Conservation (phyloP, 35 echinoderm and acorn worm genomes). For the Diadema setosum region DNA sequence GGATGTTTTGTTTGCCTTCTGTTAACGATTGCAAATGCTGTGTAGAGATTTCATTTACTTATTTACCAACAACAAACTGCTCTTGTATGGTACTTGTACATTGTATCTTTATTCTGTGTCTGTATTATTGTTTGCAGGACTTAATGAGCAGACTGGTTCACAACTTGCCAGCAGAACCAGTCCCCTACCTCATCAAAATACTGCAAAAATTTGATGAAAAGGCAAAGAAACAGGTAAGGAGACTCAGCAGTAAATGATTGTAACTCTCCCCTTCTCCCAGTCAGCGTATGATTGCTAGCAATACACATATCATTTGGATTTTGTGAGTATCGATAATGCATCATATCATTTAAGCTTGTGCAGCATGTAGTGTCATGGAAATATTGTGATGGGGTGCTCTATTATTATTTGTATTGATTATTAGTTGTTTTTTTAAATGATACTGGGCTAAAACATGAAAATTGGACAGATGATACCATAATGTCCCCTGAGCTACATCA, state of each 20-base stretch:
- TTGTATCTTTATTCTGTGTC: background rate
- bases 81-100: no score
- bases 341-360: background rate
- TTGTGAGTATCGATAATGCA: background rate
- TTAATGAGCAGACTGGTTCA: conserved; percentile 71
- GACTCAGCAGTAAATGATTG: conserved; percentile 43
- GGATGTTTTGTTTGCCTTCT: background rate
- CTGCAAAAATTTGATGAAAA: conserved; percentile 86
- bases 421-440: background rate
- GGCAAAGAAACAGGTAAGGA: conserved; percentile 75
- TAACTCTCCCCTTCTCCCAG: background rate
- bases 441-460: no score
- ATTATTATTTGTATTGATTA: background rate
- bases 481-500: no score
- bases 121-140: conserved; percentile 59
- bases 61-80: background rate
- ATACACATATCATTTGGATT: background rate
- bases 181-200: conserved; percentile 84
- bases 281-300: background rate
- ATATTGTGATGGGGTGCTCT: background rate
- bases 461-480: no score
- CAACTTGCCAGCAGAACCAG: conserved; percentile 64
- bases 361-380: background rate
- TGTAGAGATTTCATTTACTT: background rate
- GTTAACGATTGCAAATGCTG: background rate